Evolutionary conservation across 2,113 vertebrate genomes (phyloP), one percentile per base, ranked within the genome.

Genomic region (Philantomba maxwellii): DNA sequence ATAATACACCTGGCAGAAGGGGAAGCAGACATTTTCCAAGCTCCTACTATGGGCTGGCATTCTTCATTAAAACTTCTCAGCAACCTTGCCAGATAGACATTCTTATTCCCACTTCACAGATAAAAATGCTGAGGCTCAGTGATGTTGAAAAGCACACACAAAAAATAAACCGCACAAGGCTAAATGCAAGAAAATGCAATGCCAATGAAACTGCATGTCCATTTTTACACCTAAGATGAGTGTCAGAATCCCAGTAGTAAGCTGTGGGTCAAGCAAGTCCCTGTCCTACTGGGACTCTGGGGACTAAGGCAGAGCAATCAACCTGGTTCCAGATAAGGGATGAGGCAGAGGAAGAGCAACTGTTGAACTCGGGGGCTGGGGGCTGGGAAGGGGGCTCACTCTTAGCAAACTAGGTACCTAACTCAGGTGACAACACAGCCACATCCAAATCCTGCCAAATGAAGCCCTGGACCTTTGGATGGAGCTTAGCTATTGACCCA

Each of bases 21-120:
- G 45, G 47, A 21, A 36, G 6, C 47, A 92, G 66, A 70, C 5
- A 75, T 84, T 55, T 89, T 92, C 45, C 51, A 73, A 84, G 73
- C 6, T 87, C 60, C 45, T 78, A 30, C n/a, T 82, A 4, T 70
- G 75, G 33, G 36, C 47, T 62, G 28, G 6, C 47, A 36, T 94
- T 90, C 43, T 92, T 85, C 77, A 77, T 93, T 85, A 91, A 81
- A 96, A 93, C 33, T 81, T 85, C 55, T 92, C 85, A 53, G 55
- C 49, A 84, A 28, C 23, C 15, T 36, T 89, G 49, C 36, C 49
- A 73, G 12, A 43, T 88, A 57, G 43, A 78, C 10, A 64, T 30
- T 97, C 55, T 84, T n/a, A 73, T 70, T 51, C 19, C 70, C 53
- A 70, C 45, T 88, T 96, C 55, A 94, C 70, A 97, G 77, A 90